phyloP scores from a whole-genome alignment of 1,140 invertebrate species.

The Elymnias hypermnestra region DNA sequence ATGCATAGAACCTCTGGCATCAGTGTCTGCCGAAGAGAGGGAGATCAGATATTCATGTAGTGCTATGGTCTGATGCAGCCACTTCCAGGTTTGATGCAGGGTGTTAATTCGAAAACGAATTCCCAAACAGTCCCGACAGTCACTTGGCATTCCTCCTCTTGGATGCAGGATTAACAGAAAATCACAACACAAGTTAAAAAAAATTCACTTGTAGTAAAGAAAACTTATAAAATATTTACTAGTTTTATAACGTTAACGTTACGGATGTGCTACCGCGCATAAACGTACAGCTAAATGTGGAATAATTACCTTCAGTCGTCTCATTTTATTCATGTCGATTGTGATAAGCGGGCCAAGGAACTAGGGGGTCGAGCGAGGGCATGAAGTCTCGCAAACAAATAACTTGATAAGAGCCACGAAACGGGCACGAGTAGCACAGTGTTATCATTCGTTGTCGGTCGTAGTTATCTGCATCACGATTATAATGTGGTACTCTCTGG shows the following conservation, averaged over 20 bases:
- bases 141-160: slow-evolving; percentile 88
- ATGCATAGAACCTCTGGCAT: slow-evolving; percentile 61
- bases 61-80: slow-evolving; percentile 91
- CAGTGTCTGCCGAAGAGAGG: slow-evolving; percentile 84
- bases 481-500: background rate
- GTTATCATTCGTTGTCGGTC: slow-evolving; percentile 26
- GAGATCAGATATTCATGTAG: slow-evolving; percentile 91
- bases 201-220: slow-evolving; percentile 21
- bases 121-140: slow-evolving; percentile 89
- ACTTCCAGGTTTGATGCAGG: slow-evolving; percentile 94
- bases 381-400: slow-evolving; percentile 60
- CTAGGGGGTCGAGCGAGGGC: slow-evolving; percentile 66
- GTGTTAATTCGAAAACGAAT: slow-evolving; percentile 88
- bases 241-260: slow-evolving; percentile 12
- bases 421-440: slow-evolving; percentile 48
- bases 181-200: slow-evolving; percentile 50
- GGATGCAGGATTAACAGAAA: slow-evolving; percentile 77
- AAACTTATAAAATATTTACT: slow-evolving; percentile 18
- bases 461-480: slow-evolving; percentile 18
- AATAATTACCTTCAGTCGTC: slow-evolving; percentile 62
- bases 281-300: slow-evolving; percentile 45
- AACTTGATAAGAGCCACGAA: slow-evolving; percentile 66
- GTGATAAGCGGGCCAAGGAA: slow-evolving; percentile 67
- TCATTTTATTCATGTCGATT: slow-evolving; percentile 69
- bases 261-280: slow-evolving; percentile 28